phyloP scores from a whole-genome alignment of 2,888 invertebrate species.

The Machimus atricapillus region DNA sequence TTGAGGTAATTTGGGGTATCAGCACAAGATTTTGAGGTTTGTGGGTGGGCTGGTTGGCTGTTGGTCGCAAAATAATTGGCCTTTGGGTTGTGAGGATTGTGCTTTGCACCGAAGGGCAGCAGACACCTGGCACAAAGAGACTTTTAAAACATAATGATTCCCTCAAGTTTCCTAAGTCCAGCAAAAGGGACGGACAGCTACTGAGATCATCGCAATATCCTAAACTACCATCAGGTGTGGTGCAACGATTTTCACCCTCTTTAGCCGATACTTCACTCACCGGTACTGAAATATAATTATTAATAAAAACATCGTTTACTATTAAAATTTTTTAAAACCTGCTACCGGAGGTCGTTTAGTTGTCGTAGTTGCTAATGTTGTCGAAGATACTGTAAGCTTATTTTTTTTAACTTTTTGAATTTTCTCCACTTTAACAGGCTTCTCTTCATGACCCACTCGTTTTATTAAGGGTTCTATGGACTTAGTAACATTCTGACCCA shows the following conservation, averaged over 20 bases:
- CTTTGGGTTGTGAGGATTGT: conserved; percentile 60
- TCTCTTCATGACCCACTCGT: conserved; percentile 56
- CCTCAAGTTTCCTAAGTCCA: conserved; percentile 81
- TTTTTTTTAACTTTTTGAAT: conserved; percentile 57
- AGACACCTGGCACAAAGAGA: conserved; percentile 89
- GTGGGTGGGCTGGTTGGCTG: conserved; percentile 54
- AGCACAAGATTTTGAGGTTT: conserved; percentile 54
- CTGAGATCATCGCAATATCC: conserved; percentile 89
- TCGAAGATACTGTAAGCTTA: conserved; percentile 48
- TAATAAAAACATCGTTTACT: background rate
- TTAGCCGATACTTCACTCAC: conserved; percentile 58
- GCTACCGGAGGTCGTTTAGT: conserved; percentile 44
- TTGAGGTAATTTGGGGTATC: conserved; percentile 62
- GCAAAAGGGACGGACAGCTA: conserved; percentile 82
- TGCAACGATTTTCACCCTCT: conserved; percentile 72
- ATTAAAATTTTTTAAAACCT: conserved; percentile 4
- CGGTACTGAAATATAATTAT: background rate
- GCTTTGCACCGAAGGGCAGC: conserved; percentile 72
- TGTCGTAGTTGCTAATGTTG: conserved; percentile 43
- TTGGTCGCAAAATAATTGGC: conserved; percentile 52
- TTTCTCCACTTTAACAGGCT: conserved; percentile 52
- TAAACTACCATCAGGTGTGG: conserved; percentile 79
- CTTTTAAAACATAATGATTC: conserved; percentile 92
- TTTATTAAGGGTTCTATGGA: conserved; percentile 77
- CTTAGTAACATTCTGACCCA: conserved; percentile 78